phyloP scores from a whole-genome alignment of 2,888 invertebrate genomes.

The Horisme vitalbata region DNA sequence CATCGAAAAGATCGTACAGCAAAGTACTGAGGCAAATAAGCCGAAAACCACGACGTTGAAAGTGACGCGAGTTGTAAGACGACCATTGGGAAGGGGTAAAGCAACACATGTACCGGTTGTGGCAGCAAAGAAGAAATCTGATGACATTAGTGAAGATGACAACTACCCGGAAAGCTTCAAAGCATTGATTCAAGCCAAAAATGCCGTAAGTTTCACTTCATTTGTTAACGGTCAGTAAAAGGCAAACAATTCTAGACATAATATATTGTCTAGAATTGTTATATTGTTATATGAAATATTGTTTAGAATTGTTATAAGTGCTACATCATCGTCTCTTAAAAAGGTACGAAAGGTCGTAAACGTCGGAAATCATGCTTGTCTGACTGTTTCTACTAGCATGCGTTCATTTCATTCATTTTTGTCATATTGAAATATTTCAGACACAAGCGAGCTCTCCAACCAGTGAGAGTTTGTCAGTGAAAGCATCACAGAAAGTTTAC shows the following conservation, averaged over 20 bases:
- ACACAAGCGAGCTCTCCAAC: constrained; percentile 71
- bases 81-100: constrained; percentile 56
- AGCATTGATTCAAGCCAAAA: constrained; percentile 84
- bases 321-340: too few relatives aligned
- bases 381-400: neutral
- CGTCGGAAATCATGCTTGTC: neutral
- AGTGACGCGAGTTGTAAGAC: constrained; percentile 58
- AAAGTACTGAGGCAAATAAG: constrained; percentile 54
- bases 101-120: constrained; percentile 45
- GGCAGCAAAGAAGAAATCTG: constrained; percentile 47
- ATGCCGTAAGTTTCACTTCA: constrained; percentile 59
- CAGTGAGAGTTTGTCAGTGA: constrained; percentile 77
- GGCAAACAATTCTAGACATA: too few relatives aligned
- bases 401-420: constrained; percentile 8
- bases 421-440: constrained; percentile 56
- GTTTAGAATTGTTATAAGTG: too few relatives aligned
- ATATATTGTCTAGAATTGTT: too few relatives aligned
- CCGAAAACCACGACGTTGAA: constrained; percentile 53
- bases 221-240: too few relatives aligned
- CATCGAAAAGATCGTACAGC: constrained; percentile 47
- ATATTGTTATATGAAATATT: too few relatives aligned
- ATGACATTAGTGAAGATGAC: constrained; percentile 84
- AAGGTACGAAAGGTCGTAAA: too few relatives aligned
- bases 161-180: constrained; percentile 87
- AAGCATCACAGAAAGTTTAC: constrained; percentile 76